Evolutionary conservation across 2,113 vertebrate species (phyloP).

Genomic region (Girardinichthys multiradiatus): DNA sequence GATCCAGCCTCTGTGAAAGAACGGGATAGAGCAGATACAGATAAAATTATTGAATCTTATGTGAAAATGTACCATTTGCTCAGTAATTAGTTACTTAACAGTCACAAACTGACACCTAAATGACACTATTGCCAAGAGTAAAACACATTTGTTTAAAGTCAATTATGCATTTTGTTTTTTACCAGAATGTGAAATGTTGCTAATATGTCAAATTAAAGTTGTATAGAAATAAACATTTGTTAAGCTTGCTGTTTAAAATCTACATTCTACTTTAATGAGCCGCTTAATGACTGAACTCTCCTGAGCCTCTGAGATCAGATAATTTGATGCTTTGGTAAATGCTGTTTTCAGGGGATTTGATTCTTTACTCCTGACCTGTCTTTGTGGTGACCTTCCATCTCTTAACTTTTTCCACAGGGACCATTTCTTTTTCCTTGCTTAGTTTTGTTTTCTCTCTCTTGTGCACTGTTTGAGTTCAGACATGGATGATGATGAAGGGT

Average conservation of each 20-base stretch:
- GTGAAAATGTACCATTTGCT: neutral
- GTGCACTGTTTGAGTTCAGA: too few relatives aligned
- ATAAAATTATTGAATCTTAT: neutral
- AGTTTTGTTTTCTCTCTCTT: too few relatives aligned
- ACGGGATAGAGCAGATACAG: neutral
- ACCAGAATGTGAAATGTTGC: too few relatives aligned
- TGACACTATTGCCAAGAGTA: neutral
- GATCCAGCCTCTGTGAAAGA: neutral
- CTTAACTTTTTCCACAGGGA: neutral
- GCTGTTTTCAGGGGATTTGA: constrained; percentile 13
- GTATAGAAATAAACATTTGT: neutral
- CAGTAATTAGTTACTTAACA: too few relatives aligned
- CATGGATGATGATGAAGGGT: too few relatives aligned
- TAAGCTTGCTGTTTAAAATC: neutral
- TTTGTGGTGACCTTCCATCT: neutral
- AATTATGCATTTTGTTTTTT: too few relatives aligned
- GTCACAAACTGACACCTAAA: neutral
- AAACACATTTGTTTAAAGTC: too few relatives aligned
- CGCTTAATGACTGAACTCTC: neutral
- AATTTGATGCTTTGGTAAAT: constrained; percentile 20
- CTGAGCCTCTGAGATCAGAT: neutral
- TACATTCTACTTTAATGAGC: neutral
- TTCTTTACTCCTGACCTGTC: constrained; percentile 24
- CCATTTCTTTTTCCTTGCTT: constrained; percentile 6
- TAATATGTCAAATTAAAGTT: too few relatives aligned